Evolutionary conservation across 2,113 vertebrate species (phyloP), one percentile per base, ranked within the genome.

Genomic region (Entomyzon cyanotis): DNA sequence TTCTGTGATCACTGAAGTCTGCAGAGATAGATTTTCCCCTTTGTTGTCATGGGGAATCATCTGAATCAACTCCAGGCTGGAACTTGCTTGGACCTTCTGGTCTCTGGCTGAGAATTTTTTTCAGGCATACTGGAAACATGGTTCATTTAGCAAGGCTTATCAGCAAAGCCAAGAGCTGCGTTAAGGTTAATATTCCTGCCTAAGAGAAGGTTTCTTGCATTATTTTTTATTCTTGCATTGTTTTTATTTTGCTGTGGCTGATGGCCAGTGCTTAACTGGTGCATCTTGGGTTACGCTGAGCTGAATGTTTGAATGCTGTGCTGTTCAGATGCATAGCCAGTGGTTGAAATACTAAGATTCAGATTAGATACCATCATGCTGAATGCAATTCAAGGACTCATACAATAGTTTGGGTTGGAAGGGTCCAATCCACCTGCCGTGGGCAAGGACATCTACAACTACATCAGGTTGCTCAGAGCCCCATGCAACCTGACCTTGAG

Each of bases 181-280:
- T 63, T 80, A 75, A 56, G 35, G 39, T 41, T 79, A 69, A 22
- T 75, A 75, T 81, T 87, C 6, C 25, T 60, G 49, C 8, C 0
- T 52, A n/a, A 84, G 44, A 64, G 69, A 49, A 37, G 15, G 10
- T 39, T 94, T 78, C 65, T 71, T 82, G 31, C 8, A 4, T 75
- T 93, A 65, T 73, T 93, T 90, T 11, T n/a, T n/a, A n/a, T n/a
- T n/a, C n/a, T n/a, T n/a, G n/a, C n/a, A n/a, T n/a, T 68, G 31
- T 96, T 90, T 90, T 83, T 68, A 56, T 78, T 91, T 84, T 91
- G 60, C 49, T 91, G 33, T 82, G 49, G 60, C 39, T 62, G 68
- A 82, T 87, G 52, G n/a, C 25, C 39, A 47, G 35, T 6, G 5
- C 35, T 87, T 81, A 55, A 33, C 64, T 71, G 71, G 67, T 80